phyloP scores from a whole-genome alignment of 2,888 invertebrate species.

The Alviniconcha strummeri region DNA sequence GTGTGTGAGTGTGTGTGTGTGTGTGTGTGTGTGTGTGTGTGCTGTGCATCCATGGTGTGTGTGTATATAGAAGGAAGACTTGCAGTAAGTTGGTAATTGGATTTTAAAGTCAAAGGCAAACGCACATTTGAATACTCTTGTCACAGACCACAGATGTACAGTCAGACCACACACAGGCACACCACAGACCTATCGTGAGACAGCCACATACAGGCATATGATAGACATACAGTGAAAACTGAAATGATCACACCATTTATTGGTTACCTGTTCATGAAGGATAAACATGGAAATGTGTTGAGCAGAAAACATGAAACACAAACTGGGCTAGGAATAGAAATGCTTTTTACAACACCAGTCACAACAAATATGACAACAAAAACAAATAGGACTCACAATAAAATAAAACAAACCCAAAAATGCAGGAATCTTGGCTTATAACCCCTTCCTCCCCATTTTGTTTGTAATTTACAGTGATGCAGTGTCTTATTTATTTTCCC shows the following conservation, averaged over 20 bases:
- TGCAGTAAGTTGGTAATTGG: not conserved
- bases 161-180: too few species aligned
- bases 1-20: not conserved
- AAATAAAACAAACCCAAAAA: not conserved
- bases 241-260: not conserved
- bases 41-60: not conserved
- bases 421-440: too few species aligned
- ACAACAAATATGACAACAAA: not conserved
- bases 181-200: not conserved
- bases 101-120: not conserved
- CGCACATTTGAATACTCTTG: too few species aligned
- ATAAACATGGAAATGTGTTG: constrained; percentile 26
- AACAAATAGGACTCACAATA: not conserved
- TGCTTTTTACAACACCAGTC: too few species aligned
- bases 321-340: constrained; percentile 1
- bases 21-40: constrained; percentile 7
- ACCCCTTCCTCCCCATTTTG: too few species aligned
- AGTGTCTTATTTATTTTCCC: not conserved
- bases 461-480: too few species aligned
- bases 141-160: not conserved
- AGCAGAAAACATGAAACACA: constrained; percentile 12
- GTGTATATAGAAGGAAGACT: not conserved
- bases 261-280: not conserved
- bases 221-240: not conserved
- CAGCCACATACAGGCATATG: not conserved